Base-by-base conservation (phyloP, 2,888 invertebrate genomes). In the Ormyrus pomaceus region DNA sequence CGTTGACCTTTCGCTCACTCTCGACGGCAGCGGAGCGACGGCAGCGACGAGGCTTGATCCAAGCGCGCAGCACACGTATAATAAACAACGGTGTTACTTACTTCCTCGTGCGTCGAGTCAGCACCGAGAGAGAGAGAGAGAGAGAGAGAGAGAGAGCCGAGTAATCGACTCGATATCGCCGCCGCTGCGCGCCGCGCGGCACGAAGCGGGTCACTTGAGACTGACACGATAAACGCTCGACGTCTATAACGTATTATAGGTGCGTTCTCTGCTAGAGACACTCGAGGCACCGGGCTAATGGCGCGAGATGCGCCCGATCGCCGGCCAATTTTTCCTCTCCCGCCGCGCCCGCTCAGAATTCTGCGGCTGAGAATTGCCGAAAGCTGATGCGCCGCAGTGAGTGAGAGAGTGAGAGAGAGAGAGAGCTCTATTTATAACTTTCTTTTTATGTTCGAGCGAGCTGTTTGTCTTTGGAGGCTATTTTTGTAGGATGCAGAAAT, bases 51-150 rank as follows among this genome's bases (percentile, higher is more conserved):
- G 7, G 72, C 64, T 58, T 66, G 11, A 53, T 53, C 65, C 61
- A n/a, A 56, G 19, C 11, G 51, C 51, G 11, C 19, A 6, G 13
- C 53, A 56, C 58, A 53, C 55, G 51, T 68, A 69, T 69, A 73
- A 74, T 74, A 79, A 79, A 79, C 74, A 70, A 74, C 79, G 79
- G 79, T 70, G 79, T 64, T 79, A 58, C 73, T 79, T 79, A 73
- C 74, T 72, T 79, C 79, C 74, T 79, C 69, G 69, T 79, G 71
- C 73, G 73, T 69, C 56, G 48, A 10, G 58, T 48, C 45, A 48
- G 64, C 7, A 11, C 6, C 4, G 62, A 4, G 62, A 64, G 48
- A 48, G 48, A 64, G 64, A 48, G 64, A 64, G 48, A 45, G 61
- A 34, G 61, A 62, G 56, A 58, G 59, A 59, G 34, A n/a, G 19